Conservation (phyloP, 2,113 vertebrate genomes). For the Catharus bicknelli region DNA sequence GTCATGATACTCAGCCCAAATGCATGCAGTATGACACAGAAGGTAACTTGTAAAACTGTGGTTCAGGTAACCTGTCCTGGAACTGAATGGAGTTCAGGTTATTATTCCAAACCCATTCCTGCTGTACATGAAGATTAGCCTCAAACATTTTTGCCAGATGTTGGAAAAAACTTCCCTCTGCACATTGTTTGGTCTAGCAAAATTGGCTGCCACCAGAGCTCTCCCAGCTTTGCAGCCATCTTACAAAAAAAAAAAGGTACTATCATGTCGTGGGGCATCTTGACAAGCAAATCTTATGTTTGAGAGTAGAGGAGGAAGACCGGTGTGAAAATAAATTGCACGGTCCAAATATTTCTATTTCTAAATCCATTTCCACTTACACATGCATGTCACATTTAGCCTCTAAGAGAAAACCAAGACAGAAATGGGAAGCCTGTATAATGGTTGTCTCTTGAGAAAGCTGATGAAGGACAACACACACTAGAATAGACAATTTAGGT, state of each 20-base stretch:
- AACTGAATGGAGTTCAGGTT: neutral
- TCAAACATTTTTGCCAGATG: neutral
- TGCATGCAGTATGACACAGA: neutral
- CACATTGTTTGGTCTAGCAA: neutral
- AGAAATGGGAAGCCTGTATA: neutral
- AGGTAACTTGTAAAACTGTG: neutral
- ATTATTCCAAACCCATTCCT: neutral
- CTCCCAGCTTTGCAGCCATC: neutral
- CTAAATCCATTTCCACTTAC: neutral
- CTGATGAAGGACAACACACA: neutral
- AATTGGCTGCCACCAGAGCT: neutral
- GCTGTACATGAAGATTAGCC: neutral
- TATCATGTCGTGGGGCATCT: neutral
- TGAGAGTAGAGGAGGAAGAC: neutral
- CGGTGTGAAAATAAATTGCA: neutral
- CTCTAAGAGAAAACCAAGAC: neutral
- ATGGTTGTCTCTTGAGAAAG: neutral
- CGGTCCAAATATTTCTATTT: neutral
- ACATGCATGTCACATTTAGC: neutral
- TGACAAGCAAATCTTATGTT: neutral
- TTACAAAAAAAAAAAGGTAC: neutral
- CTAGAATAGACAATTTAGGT: neutral
- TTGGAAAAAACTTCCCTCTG: neutral
- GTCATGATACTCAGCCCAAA: neutral
- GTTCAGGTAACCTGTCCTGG: neutral